Evolutionary conservation across 2,797 vertebrate genomes (phyloP).

Genomic region (Acipenser ruthenus): DNA sequence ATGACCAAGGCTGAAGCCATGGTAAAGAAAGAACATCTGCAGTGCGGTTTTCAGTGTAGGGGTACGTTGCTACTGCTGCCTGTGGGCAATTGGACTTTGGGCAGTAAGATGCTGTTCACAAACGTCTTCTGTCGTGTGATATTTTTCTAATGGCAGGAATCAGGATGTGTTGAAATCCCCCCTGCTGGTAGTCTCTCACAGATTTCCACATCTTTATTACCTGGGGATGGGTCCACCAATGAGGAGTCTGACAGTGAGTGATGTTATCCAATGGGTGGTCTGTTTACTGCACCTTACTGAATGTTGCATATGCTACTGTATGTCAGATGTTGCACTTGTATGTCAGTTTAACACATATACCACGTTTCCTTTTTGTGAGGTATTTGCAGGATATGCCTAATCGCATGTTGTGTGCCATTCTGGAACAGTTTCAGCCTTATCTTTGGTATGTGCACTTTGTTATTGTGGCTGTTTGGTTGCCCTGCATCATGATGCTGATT

Average conservation of each 20-base stretch:
- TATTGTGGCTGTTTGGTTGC: constrained; percentile 65
- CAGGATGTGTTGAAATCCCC: constrained; percentile 34
- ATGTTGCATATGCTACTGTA: constrained; percentile 64
- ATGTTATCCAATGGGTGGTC: constrained; percentile 39
- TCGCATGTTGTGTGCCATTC: constrained; percentile 82
- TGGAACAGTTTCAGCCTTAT: constrained; percentile 81
- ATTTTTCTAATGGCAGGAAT: constrained; percentile 25
- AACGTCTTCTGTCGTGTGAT: constrained; percentile 9
- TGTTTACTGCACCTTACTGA: constrained; percentile 54
- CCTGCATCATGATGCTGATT: constrained; percentile 36
- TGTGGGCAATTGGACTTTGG: no score
- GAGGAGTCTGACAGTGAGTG: constrained; percentile 80
- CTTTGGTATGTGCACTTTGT: constrained; percentile 82
- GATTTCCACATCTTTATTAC: constrained; percentile 58
- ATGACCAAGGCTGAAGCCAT: no score
- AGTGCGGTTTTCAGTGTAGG: no score
- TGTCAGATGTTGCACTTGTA: constrained; percentile 67
- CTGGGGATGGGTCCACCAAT: constrained; percentile 78
- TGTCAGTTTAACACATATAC: constrained; percentile 67
- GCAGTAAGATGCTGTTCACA: no score
- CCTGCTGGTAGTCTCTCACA: constrained; percentile 25
- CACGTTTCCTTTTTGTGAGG: constrained; percentile 79
- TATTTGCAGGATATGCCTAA: constrained; percentile 82
- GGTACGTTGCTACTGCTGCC: no score
- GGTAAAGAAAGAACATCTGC: no score